phyloP scores from a whole-genome alignment of 2,797 vertebrate genomes.

The Catharus ustulatus region DNA sequence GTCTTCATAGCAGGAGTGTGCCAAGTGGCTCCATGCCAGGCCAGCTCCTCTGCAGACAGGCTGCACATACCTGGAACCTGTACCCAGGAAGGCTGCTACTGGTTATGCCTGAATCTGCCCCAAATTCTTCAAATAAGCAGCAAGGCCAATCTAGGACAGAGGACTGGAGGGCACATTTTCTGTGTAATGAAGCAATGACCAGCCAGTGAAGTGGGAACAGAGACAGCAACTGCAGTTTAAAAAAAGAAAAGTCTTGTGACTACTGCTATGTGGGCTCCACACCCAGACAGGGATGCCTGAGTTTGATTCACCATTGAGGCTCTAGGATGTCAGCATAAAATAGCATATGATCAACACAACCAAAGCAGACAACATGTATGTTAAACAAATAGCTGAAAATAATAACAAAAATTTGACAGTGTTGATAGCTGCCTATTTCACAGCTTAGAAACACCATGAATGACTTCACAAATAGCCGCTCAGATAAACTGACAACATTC shows the following conservation, averaged over 20 bases:
- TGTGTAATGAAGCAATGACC: neutral
- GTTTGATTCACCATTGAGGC: neutral
- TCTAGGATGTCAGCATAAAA: neutral
- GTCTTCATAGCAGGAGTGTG: neutral
- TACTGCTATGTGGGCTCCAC: neutral
- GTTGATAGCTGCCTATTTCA: neutral
- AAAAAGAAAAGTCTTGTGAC: constrained; percentile 50
- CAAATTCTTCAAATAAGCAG: neutral
- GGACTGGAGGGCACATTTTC: neutral
- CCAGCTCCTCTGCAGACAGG: neutral
- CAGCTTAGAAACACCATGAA: neutral
- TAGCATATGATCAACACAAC: neutral
- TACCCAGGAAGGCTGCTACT: neutral
- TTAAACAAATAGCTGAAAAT: constrained; percentile 26
- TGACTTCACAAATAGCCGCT: constrained; percentile 5
- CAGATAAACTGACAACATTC: neutral
- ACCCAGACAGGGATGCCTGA: neutral
- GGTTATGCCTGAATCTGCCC: neutral
- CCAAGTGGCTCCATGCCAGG: neutral
- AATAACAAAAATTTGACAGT: constrained; percentile 16
- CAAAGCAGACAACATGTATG: neutral
- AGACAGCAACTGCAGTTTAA: constrained; percentile 40
- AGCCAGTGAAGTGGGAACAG: neutral
- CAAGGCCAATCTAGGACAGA: neutral
- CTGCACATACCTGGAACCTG: neutral